Evolutionary conservation across 2,888 invertebrate genomes (phyloP).

Genomic region (Azorinus chamasolen): DNA sequence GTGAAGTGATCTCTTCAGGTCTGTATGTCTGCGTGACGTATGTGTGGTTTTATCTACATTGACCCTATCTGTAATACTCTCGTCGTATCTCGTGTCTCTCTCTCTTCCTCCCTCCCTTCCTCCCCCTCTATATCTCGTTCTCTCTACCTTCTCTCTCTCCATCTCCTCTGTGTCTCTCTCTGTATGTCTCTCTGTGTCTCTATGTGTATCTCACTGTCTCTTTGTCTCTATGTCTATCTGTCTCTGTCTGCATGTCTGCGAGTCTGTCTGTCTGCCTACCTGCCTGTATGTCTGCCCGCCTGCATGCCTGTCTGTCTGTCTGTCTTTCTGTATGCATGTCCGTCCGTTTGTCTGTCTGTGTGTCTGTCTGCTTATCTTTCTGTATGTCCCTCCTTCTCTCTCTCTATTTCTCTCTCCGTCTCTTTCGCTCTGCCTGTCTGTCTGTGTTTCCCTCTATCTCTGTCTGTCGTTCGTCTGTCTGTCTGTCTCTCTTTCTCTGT

Average conservation of each 20-base stretch:
- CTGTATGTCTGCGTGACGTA: too few relatives aligned
- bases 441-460: not conserved
- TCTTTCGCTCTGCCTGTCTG: not conserved
- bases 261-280: not conserved
- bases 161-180: not conserved
- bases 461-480: too few relatives aligned
- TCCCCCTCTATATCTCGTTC: not conserved
- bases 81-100: not conserved
- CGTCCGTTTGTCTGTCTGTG: not conserved
- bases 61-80: not conserved
- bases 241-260: not conserved
- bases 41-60: too few relatives aligned
- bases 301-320: not conserved
- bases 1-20: too few relatives aligned
- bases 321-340: not conserved
- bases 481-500: too few relatives aligned
- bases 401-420: slow-evolving; percentile 1
- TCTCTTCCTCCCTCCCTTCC: not conserved
- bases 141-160: not conserved
- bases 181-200: not conserved
- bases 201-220: not conserved
- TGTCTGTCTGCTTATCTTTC: not conserved
- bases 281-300: not conserved
- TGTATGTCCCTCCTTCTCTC: not conserved
- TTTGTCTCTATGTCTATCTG: not conserved